Evolutionary conservation across 2,888 invertebrate genomes (phyloP).

Genomic region (Axea sp.): DNA sequence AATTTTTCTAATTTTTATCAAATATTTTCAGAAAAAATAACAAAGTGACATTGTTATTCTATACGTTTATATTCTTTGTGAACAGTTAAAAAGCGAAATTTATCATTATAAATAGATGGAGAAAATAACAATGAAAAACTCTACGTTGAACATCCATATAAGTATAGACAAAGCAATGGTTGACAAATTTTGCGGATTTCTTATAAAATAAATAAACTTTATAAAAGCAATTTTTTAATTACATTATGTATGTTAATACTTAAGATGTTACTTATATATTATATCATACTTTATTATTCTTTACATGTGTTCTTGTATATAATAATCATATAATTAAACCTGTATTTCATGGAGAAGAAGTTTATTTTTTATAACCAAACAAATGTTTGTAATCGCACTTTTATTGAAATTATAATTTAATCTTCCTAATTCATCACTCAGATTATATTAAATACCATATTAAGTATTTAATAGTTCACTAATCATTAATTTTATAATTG

Average conservation of each 20-base stretch:
- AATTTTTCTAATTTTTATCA: not conserved
- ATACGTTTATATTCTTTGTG: no score
- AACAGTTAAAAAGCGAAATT: no score
- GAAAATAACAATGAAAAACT: no score
- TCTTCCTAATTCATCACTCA: no score
- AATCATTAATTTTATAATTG: no score
- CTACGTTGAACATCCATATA: no score
- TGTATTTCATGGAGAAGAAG: slow-evolving; percentile 37
- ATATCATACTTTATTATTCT: slow-evolving; percentile 27
- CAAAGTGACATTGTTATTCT: not conserved
- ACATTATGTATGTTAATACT: slow-evolving; percentile 20
- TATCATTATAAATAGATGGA: no score
- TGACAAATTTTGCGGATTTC: slow-evolving; percentile 14
- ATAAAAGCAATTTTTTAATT: slow-evolving; percentile 19
- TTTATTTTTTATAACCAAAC: slow-evolving; percentile 32
- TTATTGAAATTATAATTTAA: not conserved
- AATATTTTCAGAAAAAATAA: not conserved
- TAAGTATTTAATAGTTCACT: no score
- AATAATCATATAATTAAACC: slow-evolving; percentile 37
- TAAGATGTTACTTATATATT: slow-evolving; percentile 24
- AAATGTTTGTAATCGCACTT: not conserved
- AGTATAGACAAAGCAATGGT: slow-evolving; percentile 4
- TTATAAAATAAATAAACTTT: slow-evolving; percentile 2
- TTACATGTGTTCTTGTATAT: slow-evolving; percentile 40
- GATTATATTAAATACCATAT: no score